These are phyloP conservation scores for Eublepharis macularius DNA, from an alignment of 2,113 vertebrate species.

Conservation along the genomic window DNA sequence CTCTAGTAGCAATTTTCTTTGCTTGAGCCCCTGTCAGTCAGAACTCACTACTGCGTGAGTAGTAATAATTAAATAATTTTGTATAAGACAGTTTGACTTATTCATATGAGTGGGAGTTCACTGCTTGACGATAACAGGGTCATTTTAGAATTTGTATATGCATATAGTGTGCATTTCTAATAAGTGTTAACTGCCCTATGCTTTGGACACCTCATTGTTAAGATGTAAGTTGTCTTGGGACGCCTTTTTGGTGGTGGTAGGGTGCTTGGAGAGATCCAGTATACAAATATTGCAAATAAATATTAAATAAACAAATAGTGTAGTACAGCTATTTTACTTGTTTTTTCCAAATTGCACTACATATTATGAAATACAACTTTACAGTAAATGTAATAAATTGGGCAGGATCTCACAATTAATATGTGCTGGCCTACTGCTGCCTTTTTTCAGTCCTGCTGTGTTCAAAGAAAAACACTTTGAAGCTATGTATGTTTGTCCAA, in stretches of 20 bases:
- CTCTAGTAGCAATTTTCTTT: no score
- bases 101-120: no score
- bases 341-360: background rate
- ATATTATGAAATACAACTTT: background rate
- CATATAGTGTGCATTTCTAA: background rate
- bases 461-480: background rate
- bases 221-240: no score
- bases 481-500: background rate
- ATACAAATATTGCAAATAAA: no score
- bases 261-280: no score
- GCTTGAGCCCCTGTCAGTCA: no score
- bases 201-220: background rate
- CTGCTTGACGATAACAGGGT: background rate
- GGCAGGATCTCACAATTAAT: background rate
- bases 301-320: background rate
- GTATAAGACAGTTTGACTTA: no score
- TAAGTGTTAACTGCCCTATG: background rate
- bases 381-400: background rate
- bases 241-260: no score
- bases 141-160: background rate
- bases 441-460: background rate
- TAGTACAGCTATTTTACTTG: background rate
- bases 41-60: no score
- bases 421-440: background rate
- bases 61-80: no score